Evolutionary conservation across 2,797 vertebrate species (phyloP), one percentile per base, ranked within the genome.

Genomic region (Pipistrellus pygmaeus): DNA sequence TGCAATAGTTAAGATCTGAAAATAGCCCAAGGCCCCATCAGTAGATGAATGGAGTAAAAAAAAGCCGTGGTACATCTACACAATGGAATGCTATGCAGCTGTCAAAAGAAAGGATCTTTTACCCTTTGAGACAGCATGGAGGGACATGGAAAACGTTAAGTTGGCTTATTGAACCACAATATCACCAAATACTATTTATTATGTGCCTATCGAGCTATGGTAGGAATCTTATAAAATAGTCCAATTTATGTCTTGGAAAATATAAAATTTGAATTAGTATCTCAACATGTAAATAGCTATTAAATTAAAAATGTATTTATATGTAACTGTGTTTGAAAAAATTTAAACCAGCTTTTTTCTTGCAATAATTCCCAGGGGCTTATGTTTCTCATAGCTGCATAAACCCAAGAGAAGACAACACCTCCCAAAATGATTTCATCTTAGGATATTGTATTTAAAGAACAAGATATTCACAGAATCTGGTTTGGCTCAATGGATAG

Each of bases 321-420:
- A 46, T 5, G 46, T 51, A 86, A 86, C 55, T 15, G 66, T 73
- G 14, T 72, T 69, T 41, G 2, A 8, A 27, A 14, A 80, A 69
- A 89, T 85, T 91, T 80, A 88, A 93, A 30, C 18, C 14, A 35
- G 38, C 46, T 85, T 91, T 13, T 9, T 80, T 93, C 25, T n/a
- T 78, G 23, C 3, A 90, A 72, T 48, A 93, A 55, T 94, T 96
- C 53, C 46, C 35, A 80, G 17, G 5, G 27, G 21, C 17, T 89
- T 76, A 64, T 0, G 6, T 91, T 93, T 84, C 20, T 90, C 14
- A 18, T 57, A 62, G 44, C 25, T 51, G 9, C 55, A 69, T 57
- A 77, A 78, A 85, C 78, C 30, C n/a, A 78, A 44, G 25, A 76
- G 20, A 27, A 48, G 8, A 30, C 38, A 85, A 6, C 25, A 48